phyloP scores from a whole-genome alignment of 2,888 invertebrate genomes.

The Microplitis deprimator region DNA sequence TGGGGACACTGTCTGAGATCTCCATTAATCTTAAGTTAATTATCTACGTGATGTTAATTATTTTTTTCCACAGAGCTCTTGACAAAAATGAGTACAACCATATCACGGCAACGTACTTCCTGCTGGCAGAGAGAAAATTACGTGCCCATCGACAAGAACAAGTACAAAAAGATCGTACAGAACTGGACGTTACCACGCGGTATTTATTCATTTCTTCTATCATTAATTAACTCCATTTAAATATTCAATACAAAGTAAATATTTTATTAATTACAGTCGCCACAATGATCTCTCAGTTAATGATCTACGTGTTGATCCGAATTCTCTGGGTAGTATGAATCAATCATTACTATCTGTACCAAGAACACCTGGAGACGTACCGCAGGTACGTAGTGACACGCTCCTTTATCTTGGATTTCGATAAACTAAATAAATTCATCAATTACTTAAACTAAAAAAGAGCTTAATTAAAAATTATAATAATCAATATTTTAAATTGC shows the following conservation, averaged over 20 bases:
- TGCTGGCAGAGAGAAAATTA: constrained; percentile 94
- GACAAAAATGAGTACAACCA: constrained; percentile 98
- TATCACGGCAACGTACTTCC: constrained; percentile 97
- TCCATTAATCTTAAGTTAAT: not conserved
- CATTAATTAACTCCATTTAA: not conserved
- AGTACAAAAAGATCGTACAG: constrained; percentile 72
- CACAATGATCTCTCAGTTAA: constrained; percentile 57
- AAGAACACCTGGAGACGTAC: constrained; percentile 79
- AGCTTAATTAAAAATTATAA: constrained; percentile 6
- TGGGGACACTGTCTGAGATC: too few relatives aligned
- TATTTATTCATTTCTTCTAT: constrained; percentile 44
- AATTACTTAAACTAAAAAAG: constrained; percentile 7
- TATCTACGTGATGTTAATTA: not conserved
- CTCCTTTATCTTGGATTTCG: constrained; percentile 47
- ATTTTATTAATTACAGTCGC: constrained; percentile 51
- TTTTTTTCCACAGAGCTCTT: constrained; percentile 78
- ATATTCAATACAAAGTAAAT: not conserved
- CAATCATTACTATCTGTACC: constrained; percentile 76
- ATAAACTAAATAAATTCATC: constrained; percentile 21
- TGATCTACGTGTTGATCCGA: constrained; percentile 58
- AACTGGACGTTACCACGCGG: constrained; percentile 66
- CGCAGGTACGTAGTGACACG: constrained; percentile 73
- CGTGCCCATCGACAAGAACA: constrained; percentile 82
- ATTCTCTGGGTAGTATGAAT: constrained; percentile 61
- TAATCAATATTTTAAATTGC: constrained; percentile 20